Conservation (phyloP, 92 coral and sea anemone species). For the Bergia puertoricense region DNA sequence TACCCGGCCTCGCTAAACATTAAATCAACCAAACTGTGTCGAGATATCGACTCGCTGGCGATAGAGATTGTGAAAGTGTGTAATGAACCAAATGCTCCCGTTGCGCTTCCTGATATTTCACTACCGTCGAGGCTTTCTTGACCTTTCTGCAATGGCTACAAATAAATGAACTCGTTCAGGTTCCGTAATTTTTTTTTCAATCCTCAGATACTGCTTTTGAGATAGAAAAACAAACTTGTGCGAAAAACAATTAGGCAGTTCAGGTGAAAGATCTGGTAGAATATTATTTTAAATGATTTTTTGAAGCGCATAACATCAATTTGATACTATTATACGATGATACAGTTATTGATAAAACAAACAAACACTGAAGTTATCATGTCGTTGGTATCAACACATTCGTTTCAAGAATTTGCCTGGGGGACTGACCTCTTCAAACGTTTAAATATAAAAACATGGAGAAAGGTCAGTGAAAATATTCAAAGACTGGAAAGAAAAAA, state of each 20-base stretch:
- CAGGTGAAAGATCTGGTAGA: too few relatives aligned
- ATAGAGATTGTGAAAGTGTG: constrained; percentile 14
- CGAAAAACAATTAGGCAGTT: too few relatives aligned
- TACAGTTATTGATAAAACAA: too few relatives aligned
- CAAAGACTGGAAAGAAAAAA: too few relatives aligned
- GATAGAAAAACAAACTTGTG: background rate
- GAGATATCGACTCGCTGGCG: constrained; percentile 24
- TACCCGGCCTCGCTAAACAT: constrained; percentile 17
- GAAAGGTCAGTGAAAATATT: too few relatives aligned
- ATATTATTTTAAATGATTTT: too few relatives aligned
- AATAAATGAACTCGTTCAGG: background rate
- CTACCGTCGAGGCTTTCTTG: background rate
- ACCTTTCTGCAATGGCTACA: background rate
- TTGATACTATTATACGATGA: background rate
- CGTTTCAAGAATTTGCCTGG: background rate
- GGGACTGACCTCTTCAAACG: background rate
- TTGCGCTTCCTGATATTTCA: background rate
- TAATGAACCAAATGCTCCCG: constrained; percentile 6
- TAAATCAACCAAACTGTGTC: constrained; percentile 1
- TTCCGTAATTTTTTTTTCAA: background rate
- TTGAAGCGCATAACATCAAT: too few relatives aligned
- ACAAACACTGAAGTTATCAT: background rate
- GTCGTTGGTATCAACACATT: too few relatives aligned
- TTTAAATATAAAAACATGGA: too few relatives aligned
- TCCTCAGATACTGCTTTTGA: background rate